Conservation (phyloP, 2,797 vertebrate species). For the Takifugu ocellatus region DNA sequence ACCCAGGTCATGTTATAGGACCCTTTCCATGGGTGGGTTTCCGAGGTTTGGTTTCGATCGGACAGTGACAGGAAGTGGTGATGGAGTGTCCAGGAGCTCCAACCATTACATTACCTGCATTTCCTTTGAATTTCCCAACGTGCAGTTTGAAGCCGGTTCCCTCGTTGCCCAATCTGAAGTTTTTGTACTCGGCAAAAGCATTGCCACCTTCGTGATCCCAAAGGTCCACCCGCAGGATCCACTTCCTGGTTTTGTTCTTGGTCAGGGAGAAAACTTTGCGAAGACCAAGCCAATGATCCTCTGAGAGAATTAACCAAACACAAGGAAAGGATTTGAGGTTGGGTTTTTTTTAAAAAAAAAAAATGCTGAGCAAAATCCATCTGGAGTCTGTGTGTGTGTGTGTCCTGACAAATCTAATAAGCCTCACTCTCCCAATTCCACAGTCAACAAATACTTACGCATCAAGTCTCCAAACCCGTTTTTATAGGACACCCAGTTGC, state of each 20-base stretch:
- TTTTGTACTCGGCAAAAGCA: slow-evolving; percentile 45
- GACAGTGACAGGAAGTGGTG: background rate
- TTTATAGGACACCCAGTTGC: slow-evolving; percentile 53
- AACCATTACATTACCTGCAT: slow-evolving; percentile 48
- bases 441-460: slow-evolving; percentile 20
- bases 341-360: too few species aligned
- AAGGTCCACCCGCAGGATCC: slow-evolving; percentile 54
- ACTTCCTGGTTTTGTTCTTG: slow-evolving; percentile 19
- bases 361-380: too few species aligned
- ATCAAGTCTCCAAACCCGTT: slow-evolving; percentile 56
- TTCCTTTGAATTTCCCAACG: slow-evolving; percentile 54
- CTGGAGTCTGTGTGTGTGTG: too few species aligned
- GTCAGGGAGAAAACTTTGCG: slow-evolving; percentile 54
- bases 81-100: background rate
- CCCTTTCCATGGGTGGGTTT: too few species aligned
- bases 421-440: too few species aligned
- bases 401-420: too few species aligned
- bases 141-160: slow-evolving; percentile 38
- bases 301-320: slow-evolving; percentile 29
- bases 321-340: background rate
- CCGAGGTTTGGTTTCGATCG: background rate
- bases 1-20: background rate
- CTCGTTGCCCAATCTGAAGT: slow-evolving; percentile 52
- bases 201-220: slow-evolving; percentile 49
- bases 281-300: slow-evolving; percentile 71